These are phyloP conservation scores for Epiblema foenella DNA, from an alignment of 2,888 invertebrate species.

Conservation along the genomic window DNA sequence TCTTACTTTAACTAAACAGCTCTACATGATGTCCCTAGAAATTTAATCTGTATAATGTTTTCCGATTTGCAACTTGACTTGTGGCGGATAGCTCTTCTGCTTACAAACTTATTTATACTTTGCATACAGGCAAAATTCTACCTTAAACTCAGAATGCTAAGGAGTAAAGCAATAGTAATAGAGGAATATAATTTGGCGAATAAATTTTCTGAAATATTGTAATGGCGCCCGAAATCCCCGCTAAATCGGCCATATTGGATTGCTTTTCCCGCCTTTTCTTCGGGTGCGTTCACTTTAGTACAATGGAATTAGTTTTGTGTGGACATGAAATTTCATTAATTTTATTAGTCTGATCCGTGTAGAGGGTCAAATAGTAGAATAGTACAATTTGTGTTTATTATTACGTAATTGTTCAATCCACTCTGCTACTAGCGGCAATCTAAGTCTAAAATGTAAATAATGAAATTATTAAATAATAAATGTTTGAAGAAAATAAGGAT, in stretches of 20 bases:
- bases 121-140: constrained; percentile 46
- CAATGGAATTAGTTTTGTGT: constrained; percentile 38
- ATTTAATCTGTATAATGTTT: constrained; percentile 78
- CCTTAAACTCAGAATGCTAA: constrained; percentile 37
- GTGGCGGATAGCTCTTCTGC: constrained; percentile 62
- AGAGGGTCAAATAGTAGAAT: background rate
- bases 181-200: constrained; percentile 48
- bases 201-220: constrained; percentile 65
- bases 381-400: background rate
- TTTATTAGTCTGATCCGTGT: constrained; percentile 13
- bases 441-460: too few relatives aligned
- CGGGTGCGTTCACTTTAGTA: constrained; percentile 47
- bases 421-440: too few relatives aligned
- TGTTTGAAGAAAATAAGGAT: too few relatives aligned
- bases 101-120: constrained; percentile 49
- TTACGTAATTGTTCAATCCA: background rate
- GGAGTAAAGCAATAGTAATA: constrained; percentile 26
- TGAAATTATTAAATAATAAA: too few relatives aligned
- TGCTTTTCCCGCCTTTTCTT: constrained; percentile 60
- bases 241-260: constrained; percentile 72
- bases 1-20: constrained; percentile 45
- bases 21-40: constrained; percentile 56
- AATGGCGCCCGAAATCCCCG: constrained; percentile 68
- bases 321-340: constrained; percentile 36
- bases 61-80: constrained; percentile 74